Evolutionary conservation across 1,140 invertebrate species (phyloP).

Genomic region (Macrobrachium rosenbergii): DNA sequence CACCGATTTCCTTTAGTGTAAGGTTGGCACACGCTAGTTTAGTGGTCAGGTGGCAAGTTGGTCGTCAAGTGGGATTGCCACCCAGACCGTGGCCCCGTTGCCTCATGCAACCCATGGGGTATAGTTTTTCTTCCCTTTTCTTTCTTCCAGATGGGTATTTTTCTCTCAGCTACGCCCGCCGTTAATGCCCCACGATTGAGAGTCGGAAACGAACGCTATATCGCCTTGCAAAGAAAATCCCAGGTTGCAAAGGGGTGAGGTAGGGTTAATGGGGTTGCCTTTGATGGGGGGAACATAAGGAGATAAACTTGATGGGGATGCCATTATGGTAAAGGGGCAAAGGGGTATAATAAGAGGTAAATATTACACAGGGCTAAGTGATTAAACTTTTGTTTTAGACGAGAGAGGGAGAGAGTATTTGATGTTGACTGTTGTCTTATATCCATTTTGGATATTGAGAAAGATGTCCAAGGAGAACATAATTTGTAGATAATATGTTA

Average conservation of each 20-base stretch:
- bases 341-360: not conserved
- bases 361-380: too few relatives aligned
- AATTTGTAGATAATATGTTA: too few relatives aligned
- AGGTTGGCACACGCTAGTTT: too few relatives aligned
- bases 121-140: not conserved
- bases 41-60: too few relatives aligned
- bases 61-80: constrained; percentile 37
- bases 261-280: not conserved
- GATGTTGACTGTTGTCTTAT: not conserved
- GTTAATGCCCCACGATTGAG: not conserved
- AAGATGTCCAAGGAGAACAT: not conserved
- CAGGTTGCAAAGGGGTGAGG: not conserved
- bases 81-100: constrained; percentile 51
- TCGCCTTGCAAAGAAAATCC: not conserved
- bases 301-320: too few relatives aligned
- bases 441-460: not conserved
- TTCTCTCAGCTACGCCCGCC: not conserved
- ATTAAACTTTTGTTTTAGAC: too few relatives aligned
- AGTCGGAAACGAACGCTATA: too few relatives aligned
- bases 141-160: not conserved
- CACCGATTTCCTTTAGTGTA: too few relatives aligned
- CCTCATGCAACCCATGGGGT: constrained; percentile 41
- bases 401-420: not conserved
- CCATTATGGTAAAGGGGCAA: not conserved
- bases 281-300: too few relatives aligned